A percentile compares a stretch with the other conserved stretches of the same genome.
phyloP scores from a whole-genome alignment of 1,140 invertebrate genomes.

The Helicoverpa armigera region DNA sequence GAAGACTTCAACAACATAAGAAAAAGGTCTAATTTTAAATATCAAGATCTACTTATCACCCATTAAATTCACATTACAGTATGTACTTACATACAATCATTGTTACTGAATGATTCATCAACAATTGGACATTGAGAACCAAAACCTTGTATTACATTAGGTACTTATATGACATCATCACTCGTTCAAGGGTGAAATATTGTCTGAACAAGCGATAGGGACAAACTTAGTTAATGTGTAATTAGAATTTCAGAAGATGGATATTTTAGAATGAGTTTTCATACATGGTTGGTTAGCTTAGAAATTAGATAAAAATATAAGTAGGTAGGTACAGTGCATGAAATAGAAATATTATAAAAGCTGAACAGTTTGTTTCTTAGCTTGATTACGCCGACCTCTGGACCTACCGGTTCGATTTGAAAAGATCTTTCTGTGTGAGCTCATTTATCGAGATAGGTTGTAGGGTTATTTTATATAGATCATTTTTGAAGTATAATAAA shows the following conservation, averaged over 20 bases:
- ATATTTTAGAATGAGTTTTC: neutral
- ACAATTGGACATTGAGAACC: conserved; percentile 1
- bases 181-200: conserved; percentile 16
- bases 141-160: neutral
- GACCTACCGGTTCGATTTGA: no score
- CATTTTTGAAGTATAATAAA: no score
- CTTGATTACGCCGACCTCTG: no score
- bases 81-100: conserved; percentile 4
- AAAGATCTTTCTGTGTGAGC: no score
- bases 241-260: neutral
- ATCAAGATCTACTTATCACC: neutral
- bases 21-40: no score
- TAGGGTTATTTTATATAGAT: no score
- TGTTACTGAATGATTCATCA: conserved; percentile 14
- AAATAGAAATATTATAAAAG: no score
- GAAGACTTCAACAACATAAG: no score
- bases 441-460: no score
- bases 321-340: no score
- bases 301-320: no score
- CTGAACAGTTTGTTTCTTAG: neutral
- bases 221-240: neutral
- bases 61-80: conserved; percentile 28
- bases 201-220: neutral
- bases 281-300: neutral
- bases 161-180: conserved; percentile 3